Conservation (phyloP, 2,888 invertebrate species). For the Cryptus viduatorius region DNA sequence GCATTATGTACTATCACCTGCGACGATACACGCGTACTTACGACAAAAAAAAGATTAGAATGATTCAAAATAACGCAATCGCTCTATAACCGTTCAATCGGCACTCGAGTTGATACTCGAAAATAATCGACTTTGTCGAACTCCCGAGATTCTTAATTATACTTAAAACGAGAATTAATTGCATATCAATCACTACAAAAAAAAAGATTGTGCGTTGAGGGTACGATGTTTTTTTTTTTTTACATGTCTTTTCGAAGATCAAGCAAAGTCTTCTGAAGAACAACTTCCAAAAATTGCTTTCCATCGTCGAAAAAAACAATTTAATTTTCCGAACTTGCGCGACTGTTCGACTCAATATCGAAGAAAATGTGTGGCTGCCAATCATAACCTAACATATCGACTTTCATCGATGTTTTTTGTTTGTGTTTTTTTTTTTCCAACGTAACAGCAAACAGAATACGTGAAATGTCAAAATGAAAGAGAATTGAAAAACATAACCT, state of each 20-base stretch:
- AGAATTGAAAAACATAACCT: slow-evolving; percentile 14
- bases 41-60: slow-evolving; percentile 28
- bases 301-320: too few relatives aligned
- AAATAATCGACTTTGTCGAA: slow-evolving; percentile 1
- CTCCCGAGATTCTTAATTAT: neutral
- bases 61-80: neutral
- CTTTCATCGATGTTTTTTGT: too few relatives aligned
- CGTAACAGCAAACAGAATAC: too few relatives aligned
- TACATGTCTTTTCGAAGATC: neutral
- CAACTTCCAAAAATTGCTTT: too few relatives aligned
- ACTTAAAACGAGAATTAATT: neutral
- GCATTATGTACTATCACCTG: neutral
- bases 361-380: too few relatives aligned
- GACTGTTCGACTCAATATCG: too few relatives aligned
- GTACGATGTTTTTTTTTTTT: neutral
- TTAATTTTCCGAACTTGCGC: too few relatives aligned
- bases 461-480: neutral
- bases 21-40: neutral
- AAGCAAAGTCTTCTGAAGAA: too few relatives aligned
- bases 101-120: neutral
- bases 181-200: neutral
- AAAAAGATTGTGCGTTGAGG: too few relatives aligned
- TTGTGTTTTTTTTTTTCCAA: too few relatives aligned
- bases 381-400: too few relatives aligned
- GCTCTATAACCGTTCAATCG: neutral